Conservation (phyloP, 53 echinoderm and acorn worm genomes). For the Henricia sp. region DNA sequence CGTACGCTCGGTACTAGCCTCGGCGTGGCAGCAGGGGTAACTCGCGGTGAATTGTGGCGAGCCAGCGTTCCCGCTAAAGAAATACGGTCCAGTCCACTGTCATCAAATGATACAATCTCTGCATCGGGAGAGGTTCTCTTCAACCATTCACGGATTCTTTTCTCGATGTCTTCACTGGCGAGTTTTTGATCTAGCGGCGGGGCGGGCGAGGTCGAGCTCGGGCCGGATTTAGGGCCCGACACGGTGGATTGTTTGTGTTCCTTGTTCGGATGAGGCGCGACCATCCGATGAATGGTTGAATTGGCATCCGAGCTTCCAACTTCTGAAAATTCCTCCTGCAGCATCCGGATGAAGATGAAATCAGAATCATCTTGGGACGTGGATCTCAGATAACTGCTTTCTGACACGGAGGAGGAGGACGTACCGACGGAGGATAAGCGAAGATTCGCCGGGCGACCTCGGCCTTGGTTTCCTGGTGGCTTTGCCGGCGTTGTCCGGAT, state of each 20-base stretch:
- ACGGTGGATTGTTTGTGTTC: not conserved
- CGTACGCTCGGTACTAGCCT: not conserved
- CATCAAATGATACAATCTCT: constrained; percentile 39
- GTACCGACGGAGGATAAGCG: not conserved
- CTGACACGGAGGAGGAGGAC: constrained; percentile 19
- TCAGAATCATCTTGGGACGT: constrained; percentile 69
- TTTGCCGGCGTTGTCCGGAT: not conserved
- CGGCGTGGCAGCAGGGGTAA: not conserved
- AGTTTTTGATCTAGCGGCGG: constrained; percentile 85
- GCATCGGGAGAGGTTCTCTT: constrained; percentile 38
- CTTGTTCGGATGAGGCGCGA: not conserved
- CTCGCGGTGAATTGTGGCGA: constrained; percentile 20
- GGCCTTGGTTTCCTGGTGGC: not conserved
- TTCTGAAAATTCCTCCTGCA: constrained; percentile 90
- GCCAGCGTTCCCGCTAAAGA: constrained; percentile 37
- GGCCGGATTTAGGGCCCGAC: not conserved
- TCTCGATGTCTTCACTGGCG: constrained; percentile 89
- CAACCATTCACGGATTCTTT: constrained; percentile 91
- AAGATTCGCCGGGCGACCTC: constrained; percentile 20
- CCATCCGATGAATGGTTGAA: constrained; percentile 4
- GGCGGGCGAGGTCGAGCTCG: not conserved
- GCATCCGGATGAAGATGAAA: constrained; percentile 87
- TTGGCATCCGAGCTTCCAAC: constrained; percentile 18
- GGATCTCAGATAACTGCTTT: constrained; percentile 21
- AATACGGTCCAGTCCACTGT: constrained; percentile 31